Evolutionary conservation across 2,888 invertebrate genomes (phyloP).

Genomic region (Chloromyia formosa): DNA sequence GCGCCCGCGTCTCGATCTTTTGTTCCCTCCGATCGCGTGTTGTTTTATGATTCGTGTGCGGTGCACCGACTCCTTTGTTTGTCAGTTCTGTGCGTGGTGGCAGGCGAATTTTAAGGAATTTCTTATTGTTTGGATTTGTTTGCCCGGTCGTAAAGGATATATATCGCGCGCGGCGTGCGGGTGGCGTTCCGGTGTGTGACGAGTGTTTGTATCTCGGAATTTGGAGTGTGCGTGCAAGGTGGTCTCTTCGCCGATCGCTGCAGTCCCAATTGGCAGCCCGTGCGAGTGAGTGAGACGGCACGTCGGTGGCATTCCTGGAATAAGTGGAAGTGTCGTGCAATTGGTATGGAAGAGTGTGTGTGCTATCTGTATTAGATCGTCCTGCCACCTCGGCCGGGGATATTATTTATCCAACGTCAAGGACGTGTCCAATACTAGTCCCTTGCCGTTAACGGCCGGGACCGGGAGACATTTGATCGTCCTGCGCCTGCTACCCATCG

Average conservation of each 20-base stretch:
- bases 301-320: slow-evolving; percentile 9
- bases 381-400: background rate
- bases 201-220: slow-evolving; percentile 50
- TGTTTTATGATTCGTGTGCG: background rate
- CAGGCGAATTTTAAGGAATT: background rate
- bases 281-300: slow-evolving; percentile 17
- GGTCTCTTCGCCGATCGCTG: background rate
- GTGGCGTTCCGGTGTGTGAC: slow-evolving; percentile 19
- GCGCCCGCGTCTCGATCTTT: background rate
- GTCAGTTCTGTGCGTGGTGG: too few relatives aligned
- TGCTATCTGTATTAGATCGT: slow-evolving; percentile 1
- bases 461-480: too few relatives aligned
- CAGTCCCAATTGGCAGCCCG: background rate
- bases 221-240: slow-evolving; percentile 52
- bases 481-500: too few relatives aligned
- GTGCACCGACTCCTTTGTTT: background rate
- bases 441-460: too few relatives aligned
- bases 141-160: background rate
- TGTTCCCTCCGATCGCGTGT: slow-evolving; percentile 11
- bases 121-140: slow-evolving; percentile 16
- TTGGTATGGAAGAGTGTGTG: slow-evolving; percentile 1
- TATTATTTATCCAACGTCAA: too few relatives aligned
- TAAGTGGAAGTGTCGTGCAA: background rate
- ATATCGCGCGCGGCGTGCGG: slow-evolving; percentile 11
- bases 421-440: too few relatives aligned